Percentiles rank a stretch among this genome's conserved stretches.
These are phyloP conservation scores for Metacarcinus magister DNA, from an alignment of 2,888 invertebrate genomes.

Conservation along the genomic window DNA sequence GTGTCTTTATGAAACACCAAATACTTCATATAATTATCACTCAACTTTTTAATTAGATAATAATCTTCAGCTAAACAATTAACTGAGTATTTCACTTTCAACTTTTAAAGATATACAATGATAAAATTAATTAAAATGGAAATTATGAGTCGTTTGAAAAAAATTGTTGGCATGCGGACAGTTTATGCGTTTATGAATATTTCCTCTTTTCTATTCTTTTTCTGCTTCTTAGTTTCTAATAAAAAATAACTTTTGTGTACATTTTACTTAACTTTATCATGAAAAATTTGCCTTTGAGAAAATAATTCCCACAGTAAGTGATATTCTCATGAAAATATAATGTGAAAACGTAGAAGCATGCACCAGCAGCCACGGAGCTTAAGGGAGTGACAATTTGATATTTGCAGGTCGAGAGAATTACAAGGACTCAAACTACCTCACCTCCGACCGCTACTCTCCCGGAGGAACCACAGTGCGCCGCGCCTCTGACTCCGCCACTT, in stretches of 20 bases:
- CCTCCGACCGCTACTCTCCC: conserved; percentile 80
- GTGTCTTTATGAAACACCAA: not conserved
- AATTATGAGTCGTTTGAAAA: not conserved
- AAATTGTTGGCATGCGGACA: not conserved
- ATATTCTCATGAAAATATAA: not conserved
- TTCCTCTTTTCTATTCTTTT: not conserved
- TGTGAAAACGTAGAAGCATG: not conserved
- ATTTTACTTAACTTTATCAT: not conserved
- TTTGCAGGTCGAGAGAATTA: conserved; percentile 81
- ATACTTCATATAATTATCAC: not conserved
- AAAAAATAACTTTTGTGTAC: not conserved
- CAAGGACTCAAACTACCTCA: conserved; percentile 80
- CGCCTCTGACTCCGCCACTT: conserved; percentile 81
- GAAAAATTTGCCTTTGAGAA: not conserved
- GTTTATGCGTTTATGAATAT: not conserved
- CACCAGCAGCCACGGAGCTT: not conserved
- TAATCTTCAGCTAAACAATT: not conserved
- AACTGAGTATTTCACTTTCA: not conserved
- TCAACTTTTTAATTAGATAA: not conserved
- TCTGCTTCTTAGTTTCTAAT: not conserved
- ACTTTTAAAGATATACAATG: not conserved
- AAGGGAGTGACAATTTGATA: not conserved
- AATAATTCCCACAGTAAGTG: not conserved
- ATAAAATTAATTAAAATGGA: not conserved
- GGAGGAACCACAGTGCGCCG: conserved; percentile 74